Base-by-base conservation (phyloP, 2,888 invertebrate species). In the Chloroclysta siterata region DNA sequence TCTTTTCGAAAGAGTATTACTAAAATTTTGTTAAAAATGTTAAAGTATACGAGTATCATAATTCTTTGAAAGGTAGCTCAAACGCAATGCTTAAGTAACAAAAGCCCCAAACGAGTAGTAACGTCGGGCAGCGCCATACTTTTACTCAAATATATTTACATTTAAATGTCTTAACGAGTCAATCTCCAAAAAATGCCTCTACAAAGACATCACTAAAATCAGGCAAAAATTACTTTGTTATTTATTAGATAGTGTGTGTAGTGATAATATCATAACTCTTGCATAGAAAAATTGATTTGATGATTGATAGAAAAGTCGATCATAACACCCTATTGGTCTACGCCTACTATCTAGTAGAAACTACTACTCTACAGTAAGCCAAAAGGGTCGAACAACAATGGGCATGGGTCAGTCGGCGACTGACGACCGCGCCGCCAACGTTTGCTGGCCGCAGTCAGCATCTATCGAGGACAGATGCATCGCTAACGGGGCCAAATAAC, bases 401-500 rank as follows among this genome's bases (percentile, higher is more conserved):
- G 81, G 75, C 81, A 74, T 66, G 75, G 70, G 61, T 60, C 75
- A 68, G 75, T 81, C 85, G 81, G 80, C 77, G 76, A 77, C 73
- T 75, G 79, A 71, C 72, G 73, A 71, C 77, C 74, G 76, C 79
- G 77, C 82, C 80, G 77, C 72, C 77, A 76, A 75, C 73, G 73
- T 78, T 74, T 73, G 74, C 75, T 69, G 78, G 76, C 80, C 81
- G 83, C 83, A 78, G 82, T 78, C 86, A 68, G 81, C 90, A 88
- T 89, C 91, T 91, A 89, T 92, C 91, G 82, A 87, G 92, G 93
- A 93, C 93, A 91, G 92, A 93, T 93, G 93, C 93, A 93, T 91
- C 90, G 92, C 93, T 93, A 93, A 92, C 92, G 93, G 93, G 93
- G 93, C 91, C 92, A 93, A 93, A 93, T 90, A 93, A 93, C 84